These are phyloP conservation scores for Apodemus agrarius DNA, from an alignment of 2,797 vertebrate genomes.

Conservation along the genomic window DNA sequence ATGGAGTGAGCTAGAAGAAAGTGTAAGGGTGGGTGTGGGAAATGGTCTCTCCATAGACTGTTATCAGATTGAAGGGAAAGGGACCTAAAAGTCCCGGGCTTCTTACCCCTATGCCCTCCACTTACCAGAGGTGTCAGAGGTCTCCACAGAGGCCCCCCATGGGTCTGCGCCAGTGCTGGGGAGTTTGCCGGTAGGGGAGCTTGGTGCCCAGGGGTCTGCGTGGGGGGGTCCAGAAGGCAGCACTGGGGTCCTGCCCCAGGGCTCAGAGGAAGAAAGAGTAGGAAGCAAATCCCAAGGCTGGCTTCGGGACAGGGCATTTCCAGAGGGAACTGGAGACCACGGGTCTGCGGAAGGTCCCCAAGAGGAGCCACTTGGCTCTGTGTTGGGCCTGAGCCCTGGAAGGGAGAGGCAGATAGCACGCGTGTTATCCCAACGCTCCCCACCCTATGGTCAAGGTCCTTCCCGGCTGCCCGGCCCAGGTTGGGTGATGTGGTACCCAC, in stretches of 20 bases:
- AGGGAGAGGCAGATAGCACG: conserved; percentile 69
- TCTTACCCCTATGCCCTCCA: conserved; percentile 26
- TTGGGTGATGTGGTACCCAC: neutral
- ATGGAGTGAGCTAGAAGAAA: conserved; percentile 1
- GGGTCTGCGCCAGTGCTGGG: conserved; percentile 79
- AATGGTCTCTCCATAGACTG: neutral
- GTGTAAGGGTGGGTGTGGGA: neutral
- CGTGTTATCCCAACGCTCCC: neutral
- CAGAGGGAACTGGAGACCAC: conserved; percentile 85
- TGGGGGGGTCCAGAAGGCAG: conserved; percentile 79
- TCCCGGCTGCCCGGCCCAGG: neutral
- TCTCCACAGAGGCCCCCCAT: conserved; percentile 83
- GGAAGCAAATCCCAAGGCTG: conserved; percentile 87
- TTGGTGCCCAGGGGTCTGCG: conserved; percentile 84
- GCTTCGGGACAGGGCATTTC: conserved; percentile 78
- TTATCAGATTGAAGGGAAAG: neutral
- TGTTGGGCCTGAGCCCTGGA: conserved; percentile 85
- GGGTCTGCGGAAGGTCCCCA: conserved; percentile 85
- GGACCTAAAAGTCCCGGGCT: neutral
- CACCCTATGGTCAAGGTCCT: neutral
- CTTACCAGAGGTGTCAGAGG: conserved; percentile 83
- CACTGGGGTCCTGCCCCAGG: conserved; percentile 85
- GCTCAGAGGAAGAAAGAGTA: conserved; percentile 82
- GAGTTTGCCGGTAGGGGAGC: conserved; percentile 76
- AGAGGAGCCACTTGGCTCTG: conserved; percentile 82